Base-by-base conservation (phyloP, 2,888 invertebrate genomes). In the Bruchidius siliquastri region DNA sequence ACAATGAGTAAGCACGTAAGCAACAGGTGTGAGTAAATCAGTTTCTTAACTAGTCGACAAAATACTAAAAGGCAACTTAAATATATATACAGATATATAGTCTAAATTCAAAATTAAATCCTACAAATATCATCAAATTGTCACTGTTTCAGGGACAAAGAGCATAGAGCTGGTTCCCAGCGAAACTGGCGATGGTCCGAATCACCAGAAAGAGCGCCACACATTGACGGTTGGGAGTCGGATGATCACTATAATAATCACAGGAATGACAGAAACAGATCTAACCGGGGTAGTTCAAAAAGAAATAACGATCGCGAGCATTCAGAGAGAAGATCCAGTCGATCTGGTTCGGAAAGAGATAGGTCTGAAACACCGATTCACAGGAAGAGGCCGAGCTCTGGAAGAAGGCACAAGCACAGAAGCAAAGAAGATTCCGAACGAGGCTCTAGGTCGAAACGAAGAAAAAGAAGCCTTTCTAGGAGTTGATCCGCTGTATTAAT, bases 121-220 rank as follows among this genome's bases (percentile, higher is more conserved):
- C n/a, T n/a, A n/a, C n/a, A n/a, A n/a, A n/a, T n/a, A n/a, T n/a
- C n/a, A n/a, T n/a, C n/a, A 49, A 13, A 13, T 26, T 13, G 1
- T 49, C 10, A 49, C 18, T 49, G 6, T 49, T 49, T 49, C 1
- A 49, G 49, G 49, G 49, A 49, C 18, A 49, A 13, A 18, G 18
- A 49, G 13, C 1, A 13, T 49, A 18, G 13, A 13, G 49, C 3
- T 49, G 18, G 67, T 76, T 84, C 83, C 76, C 79, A 79, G 49
- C 84, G 86, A 26, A 87, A 89, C 73, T 94, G 93, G 93, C 88
- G 93, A 77, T 94, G 94, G 94, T 94, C 94, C 0, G 92, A 93
- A 82, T 93, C 93, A 68, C 94, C 94, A 0, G 93, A 93, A 78
- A 79, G 77, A 71, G 70, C 79, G 73, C 74, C 79, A 76, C 72